Base-by-base conservation (phyloP, 1,140 invertebrate species). In the Rhynchophorus ferrugineus region DNA sequence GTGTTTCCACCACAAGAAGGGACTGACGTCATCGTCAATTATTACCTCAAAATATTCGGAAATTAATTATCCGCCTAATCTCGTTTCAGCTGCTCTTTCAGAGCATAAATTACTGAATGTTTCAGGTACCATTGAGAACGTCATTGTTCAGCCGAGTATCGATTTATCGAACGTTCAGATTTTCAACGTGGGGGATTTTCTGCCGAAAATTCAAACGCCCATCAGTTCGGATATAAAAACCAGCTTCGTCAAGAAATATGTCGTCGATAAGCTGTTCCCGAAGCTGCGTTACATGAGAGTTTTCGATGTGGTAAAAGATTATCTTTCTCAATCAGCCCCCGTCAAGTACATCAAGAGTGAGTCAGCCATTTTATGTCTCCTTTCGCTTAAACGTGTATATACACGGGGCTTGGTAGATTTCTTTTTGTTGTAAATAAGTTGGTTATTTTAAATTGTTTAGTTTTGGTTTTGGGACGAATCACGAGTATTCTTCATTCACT, bases 131-230 rank as follows among this genome's bases (percentile, higher is more conserved):
- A 13, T 3, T n/a, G 35, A 8, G 14, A n/a, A 13, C 13, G 14
- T 37, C 14, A 3, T 41, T 41, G 16, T 3, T 6, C 16, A 16
- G 1, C 19, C 33, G 6, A 37, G 14, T 17, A 34, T 43, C 35
- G 43, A 54, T 37, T 42, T 44, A 20, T 34, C 42, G 2, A 42
- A 47, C 16, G 14, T 38, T 9, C 45, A 44, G 22, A 33, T 42
- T 42, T 54, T 54, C 34, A 54, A 46, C 16, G 24, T 54, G n/a
- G 51, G 51, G 8, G 51, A 54, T 22, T 54, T 42, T 47, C 34
- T 54, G 14, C 51, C 51, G 2, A 54, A 54, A 42, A 54, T 54
- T n/a, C 44, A 54, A 24, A 42, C 44, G 14, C 51, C 51, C 13
- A 47, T 35, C 5, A 21, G 18, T 24, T 54, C 51, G 7, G 11